Conservation (phyloP, 2,888 invertebrate species). For the Lypha dubia region DNA sequence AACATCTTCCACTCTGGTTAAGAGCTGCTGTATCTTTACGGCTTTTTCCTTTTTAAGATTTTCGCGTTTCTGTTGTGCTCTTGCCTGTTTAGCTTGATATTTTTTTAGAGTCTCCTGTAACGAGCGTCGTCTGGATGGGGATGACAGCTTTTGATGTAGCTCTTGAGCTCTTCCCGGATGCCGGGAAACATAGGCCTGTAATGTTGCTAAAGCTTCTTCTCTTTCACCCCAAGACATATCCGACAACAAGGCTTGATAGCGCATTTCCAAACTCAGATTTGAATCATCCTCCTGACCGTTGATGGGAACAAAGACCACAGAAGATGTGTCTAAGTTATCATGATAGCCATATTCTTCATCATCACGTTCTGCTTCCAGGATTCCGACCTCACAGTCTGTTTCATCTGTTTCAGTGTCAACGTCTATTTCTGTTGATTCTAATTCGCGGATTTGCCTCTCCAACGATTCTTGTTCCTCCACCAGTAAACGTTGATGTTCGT, state of each 20-base stretch:
- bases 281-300: conserved; percentile 80
- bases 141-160: conserved; percentile 96
- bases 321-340: conserved; percentile 75
- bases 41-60: conserved; percentile 93
- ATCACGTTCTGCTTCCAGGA: conserved; percentile 78
- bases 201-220: conserved; percentile 90
- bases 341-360: conserved; percentile 76
- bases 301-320: conserved; percentile 79
- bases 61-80: conserved; percentile 94
- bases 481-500: conserved; percentile 89
- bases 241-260: conserved; percentile 88
- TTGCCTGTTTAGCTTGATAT: conserved; percentile 95
- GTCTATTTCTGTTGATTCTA: conserved; percentile 89
- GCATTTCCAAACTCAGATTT: conserved; percentile 86
- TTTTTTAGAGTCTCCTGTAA: conserved; percentile 90
- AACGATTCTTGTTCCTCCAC: conserved; percentile 90
- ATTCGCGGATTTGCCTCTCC: conserved; percentile 89
- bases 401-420: conserved; percentile 93
- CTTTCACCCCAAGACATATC: conserved; percentile 94
- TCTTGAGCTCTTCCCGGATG: conserved; percentile 96
- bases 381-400: conserved; percentile 84
- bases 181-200: conserved; percentile 91
- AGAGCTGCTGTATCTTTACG: conserved; percentile 91
- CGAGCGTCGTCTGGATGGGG: conserved; percentile 93
- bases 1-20: conserved; percentile 93